Percentiles rank a stretch among this genome's conserved stretches.
Conservation (phyloP, 2,113 vertebrate species). For the Agelaius tricolor region DNA sequence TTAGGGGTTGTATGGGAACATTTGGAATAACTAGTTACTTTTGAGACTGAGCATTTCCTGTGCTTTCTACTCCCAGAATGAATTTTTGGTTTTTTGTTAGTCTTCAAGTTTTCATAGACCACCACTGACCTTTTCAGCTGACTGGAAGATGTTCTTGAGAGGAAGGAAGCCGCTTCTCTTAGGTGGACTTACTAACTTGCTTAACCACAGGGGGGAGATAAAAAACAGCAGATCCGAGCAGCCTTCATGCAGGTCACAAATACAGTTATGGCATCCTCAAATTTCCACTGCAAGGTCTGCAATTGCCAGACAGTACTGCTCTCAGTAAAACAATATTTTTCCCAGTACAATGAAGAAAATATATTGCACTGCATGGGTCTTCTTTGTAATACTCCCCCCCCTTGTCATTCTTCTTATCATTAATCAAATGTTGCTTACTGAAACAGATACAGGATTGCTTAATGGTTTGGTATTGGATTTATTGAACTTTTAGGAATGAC, state of each 20-base stretch:
- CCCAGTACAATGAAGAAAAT: neutral
- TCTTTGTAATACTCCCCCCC: neutral
- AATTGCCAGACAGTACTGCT: neutral
- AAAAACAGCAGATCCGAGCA: neutral
- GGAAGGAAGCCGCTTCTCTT: neutral
- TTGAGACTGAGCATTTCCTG: neutral
- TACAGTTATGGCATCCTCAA: neutral
- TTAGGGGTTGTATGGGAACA: neutral
- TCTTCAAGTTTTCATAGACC: neutral
- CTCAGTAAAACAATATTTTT: neutral
- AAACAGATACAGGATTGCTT: neutral
- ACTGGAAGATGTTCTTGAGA: neutral
- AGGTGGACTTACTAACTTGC: neutral
- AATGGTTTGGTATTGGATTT: neutral
- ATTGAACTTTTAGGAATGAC: neutral
- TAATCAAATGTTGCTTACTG: neutral
- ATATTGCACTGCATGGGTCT: neutral
- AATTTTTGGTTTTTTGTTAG: neutral
- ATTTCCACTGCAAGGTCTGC: neutral
- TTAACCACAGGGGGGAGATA: slow-evolving; percentile 31
- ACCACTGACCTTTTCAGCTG: neutral
- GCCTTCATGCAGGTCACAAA: neutral
- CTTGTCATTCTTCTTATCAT: neutral
- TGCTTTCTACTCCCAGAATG: neutral
- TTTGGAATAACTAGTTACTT: neutral